Evolutionary conservation across 2,113 vertebrate species (phyloP), one percentile per base, ranked within the genome.

Genomic region (Sinocyclocheilus maitianheensis): DNA sequence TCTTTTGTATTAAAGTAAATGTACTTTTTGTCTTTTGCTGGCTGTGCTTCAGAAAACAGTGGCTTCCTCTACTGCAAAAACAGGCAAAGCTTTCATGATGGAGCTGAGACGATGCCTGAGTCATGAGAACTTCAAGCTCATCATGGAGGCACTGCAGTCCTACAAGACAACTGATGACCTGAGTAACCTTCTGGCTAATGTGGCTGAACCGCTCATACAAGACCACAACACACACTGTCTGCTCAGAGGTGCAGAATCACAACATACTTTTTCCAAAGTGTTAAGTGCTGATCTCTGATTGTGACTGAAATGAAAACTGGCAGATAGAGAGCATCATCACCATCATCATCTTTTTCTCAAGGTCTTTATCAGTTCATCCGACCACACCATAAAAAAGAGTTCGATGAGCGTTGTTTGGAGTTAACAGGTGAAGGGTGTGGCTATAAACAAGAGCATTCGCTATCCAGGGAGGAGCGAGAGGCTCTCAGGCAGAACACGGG

Each of bases 341-440:
- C 30, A 30, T 30, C 30, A 8, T 12, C 20, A 40, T 60, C 24
- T 88, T 20, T 0, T 26, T 62, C 34, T 87, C 0, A 89, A 99
- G 98, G 96, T 2, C 95, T 99, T 88, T 97, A 97, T 92, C 96
- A 97, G 91, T 99, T 99, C 58, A 93, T 99, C 62, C 96, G 97
- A 0, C 97, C 98, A 0, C 97, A 97, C 58, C 98, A 99, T 86
- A 99, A 97, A 77, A 95, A 96, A 77, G 93, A 78, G 30, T 99
- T 97, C 91, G 94, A 99, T 48, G 94, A 96, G 78, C 92, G 89
- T 0, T 99, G 97, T 48, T 82, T 74, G 88, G 90, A 77, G 53
- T 90, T 97, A 87, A 98, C 97, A 0, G 97, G 98, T 0, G 87
- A 60, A 1, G 95, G 95, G 81, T 97, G 97, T 20, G 95, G 96